Evolutionary conservation across 2,888 invertebrate genomes (phyloP).

Genomic region (Macrosoma leucophasiata): DNA sequence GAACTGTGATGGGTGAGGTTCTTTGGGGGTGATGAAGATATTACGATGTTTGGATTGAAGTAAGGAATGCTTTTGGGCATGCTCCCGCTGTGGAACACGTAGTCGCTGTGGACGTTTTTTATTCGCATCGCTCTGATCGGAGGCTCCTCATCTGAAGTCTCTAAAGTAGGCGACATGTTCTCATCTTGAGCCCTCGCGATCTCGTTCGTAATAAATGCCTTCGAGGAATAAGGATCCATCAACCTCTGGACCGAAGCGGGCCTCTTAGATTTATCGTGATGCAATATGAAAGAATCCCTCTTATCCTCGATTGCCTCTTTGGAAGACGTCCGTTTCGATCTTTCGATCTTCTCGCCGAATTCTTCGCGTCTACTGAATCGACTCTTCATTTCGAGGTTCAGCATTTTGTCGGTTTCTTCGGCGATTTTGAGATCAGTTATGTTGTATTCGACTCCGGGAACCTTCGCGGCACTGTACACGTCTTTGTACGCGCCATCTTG

Average conservation of each 20-base stretch:
- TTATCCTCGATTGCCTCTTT: conserved; percentile 55
- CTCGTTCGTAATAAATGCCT: conserved; percentile 62
- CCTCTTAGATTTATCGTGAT: conserved; percentile 55
- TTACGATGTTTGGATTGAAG: conserved; percentile 49
- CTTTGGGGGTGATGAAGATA: conserved; percentile 62
- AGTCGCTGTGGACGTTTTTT: conserved; percentile 51
- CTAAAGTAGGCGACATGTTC: conserved; percentile 39
- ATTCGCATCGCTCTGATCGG: conserved; percentile 53
- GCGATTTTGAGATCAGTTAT: conserved; percentile 70
- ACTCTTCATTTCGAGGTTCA: conserved; percentile 59
- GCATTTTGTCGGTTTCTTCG: conserved; percentile 66
- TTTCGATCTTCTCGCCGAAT: conserved; percentile 47
- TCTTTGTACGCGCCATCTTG: conserved; percentile 69
- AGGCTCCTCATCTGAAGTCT: conserved; percentile 53
- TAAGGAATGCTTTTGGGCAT: conserved; percentile 66
- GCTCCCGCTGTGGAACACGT: conserved; percentile 56
- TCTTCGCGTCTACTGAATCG: conserved; percentile 60
- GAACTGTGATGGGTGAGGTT: conserved; percentile 57
- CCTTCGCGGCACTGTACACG: conserved; percentile 64
- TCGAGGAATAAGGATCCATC: conserved; percentile 56
- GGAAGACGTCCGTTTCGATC: conserved; percentile 49
- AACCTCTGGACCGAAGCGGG: conserved; percentile 54
- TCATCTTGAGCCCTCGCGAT: conserved; percentile 48
- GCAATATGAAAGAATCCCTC: conserved; percentile 50
- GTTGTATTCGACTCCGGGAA: conserved; percentile 62